Evolutionary conservation across 1,140 invertebrate genomes (phyloP).

Genomic region (Pseudomyrmex cubaensis): DNA sequence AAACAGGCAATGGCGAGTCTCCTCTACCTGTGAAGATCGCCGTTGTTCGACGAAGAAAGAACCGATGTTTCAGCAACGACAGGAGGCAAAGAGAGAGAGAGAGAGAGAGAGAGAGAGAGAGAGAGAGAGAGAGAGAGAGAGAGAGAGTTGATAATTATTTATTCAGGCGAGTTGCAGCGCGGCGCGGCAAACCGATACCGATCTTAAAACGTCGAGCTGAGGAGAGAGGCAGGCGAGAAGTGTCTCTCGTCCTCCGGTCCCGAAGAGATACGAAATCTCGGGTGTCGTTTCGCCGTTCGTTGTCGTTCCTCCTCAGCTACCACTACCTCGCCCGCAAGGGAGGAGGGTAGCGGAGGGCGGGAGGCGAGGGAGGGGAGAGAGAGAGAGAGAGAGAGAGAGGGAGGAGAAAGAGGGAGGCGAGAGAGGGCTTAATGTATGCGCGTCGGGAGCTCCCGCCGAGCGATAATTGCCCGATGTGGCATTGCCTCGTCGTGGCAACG

Average conservation of each 20-base stretch:
- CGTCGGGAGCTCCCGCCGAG: slow-evolving; percentile 76
- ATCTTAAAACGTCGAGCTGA: slow-evolving; percentile 73
- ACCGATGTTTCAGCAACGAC: no score
- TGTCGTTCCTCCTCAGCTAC: slow-evolving; percentile 27
- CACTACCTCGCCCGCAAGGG: slow-evolving; percentile 5
- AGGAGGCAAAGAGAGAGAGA: no score
- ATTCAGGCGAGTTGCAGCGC: slow-evolving; percentile 70
- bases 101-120: no score
- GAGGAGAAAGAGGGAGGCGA: neutral
- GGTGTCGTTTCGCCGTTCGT: slow-evolving; percentile 56
- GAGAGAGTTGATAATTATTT: slow-evolving; percentile 70
- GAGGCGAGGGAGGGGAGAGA: neutral
- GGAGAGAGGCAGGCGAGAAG: slow-evolving; percentile 40
- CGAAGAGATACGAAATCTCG: slow-evolving; percentile 53
- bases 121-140: no score
- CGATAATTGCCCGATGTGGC: slow-evolving; percentile 83
- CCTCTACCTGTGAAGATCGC: no score
- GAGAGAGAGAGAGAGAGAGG: neutral
- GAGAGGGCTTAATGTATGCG: slow-evolving; percentile 79
- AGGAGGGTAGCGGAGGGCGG: neutral
- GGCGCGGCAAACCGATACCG: slow-evolving; percentile 67
- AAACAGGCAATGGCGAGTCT: no score
- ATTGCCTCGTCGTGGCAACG: slow-evolving; percentile 77
- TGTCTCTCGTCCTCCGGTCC: neutral
- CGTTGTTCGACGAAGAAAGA: no score